Evolutionary conservation across 2,888 invertebrate species (phyloP).

Genomic region (Adela reaumurella): DNA sequence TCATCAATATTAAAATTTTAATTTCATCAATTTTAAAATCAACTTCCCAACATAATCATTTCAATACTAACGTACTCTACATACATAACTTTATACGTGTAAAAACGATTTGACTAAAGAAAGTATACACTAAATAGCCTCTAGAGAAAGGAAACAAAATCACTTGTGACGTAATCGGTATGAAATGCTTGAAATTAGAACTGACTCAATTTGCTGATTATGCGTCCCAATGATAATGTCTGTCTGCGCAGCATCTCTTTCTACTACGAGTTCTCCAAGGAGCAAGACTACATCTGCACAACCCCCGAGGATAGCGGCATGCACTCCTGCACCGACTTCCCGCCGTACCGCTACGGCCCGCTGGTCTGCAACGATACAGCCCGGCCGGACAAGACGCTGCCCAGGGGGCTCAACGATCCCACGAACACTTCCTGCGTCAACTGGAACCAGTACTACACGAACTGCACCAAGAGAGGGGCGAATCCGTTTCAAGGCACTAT

Average conservation of each 20-base stretch:
- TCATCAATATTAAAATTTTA: no score
- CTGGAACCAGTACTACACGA: conserved; percentile 98
- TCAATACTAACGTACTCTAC: no score
- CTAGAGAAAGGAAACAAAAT: no score
- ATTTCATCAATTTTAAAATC: no score
- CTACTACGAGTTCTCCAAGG: conserved; percentile 84
- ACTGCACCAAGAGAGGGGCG: conserved; percentile 86
- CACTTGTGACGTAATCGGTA: neutral
- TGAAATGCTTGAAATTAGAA: neutral
- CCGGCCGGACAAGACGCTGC: conserved; percentile 27
- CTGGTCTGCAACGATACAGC: conserved; percentile 75
- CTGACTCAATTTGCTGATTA: neutral
- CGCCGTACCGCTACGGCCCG: conserved; percentile 72
- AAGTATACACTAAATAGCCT: no score
- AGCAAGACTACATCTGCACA: conserved; percentile 96
- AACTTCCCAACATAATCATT: no score
- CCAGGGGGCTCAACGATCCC: conserved; percentile 57
- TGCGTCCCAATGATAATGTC: conserved; percentile 7
- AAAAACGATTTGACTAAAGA: no score
- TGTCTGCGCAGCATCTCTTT: conserved; percentile 60
- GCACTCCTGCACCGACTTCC: conserved; percentile 84
- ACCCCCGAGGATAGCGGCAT: conserved; percentile 91
- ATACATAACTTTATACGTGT: no score
- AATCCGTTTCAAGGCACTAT: conserved; percentile 99
- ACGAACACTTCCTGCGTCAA: conserved; percentile 85